Base-by-base conservation (phyloP, 2,888 invertebrate species). In the Leucophenga montana region DNA sequence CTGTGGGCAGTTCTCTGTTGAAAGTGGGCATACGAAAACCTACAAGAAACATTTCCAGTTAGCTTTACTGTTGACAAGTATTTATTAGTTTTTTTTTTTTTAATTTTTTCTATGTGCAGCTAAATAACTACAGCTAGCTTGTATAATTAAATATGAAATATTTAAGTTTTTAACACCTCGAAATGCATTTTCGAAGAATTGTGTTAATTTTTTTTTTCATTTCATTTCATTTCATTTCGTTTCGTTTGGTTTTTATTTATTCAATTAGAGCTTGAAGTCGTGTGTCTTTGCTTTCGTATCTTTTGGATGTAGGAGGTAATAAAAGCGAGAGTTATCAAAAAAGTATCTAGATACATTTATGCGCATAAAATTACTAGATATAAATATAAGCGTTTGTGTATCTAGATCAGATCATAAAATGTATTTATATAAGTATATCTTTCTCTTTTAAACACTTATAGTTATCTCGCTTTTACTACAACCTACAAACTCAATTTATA, bases 111-210 rank as follows among this genome's bases (percentile, higher is more conserved):
- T n/a, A n/a, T n/a, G n/a, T 46, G 13, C 46, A 46, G 46, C n/a
- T 3, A 46, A 46, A 46, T 46, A n/a, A 3, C 8, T 14, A 46
- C 46, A 14, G 13, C 2, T 14, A 27, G 53, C 53, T 27, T 27
- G 3, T 27, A 13, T 57, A 57, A 27, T 57, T 57, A 57, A 57
- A 57, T 57, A 57, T 27, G 57, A 27, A 57, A 27, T 27, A 27
- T 57, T 57, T 27, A 57, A 13, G 22, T 27, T 57, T 54, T 54
- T 54, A 54, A 54, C 54, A 54, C 54, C 54, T 18, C 6, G 11
- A 11, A 54, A 13, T 13, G n/a, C 6, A 53, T n/a, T 57, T 57
- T 57, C 57, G 27, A n/a, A n/a, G n/a, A n/a, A n/a, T n/a, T n/a
- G n/a, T n/a, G n/a, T n/a, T n/a, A n/a, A n/a, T n/a, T n/a, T n/a